Evolutionary conservation across 2,797 vertebrate species (phyloP).

Genomic region (Oreochromis mossambicus): DNA sequence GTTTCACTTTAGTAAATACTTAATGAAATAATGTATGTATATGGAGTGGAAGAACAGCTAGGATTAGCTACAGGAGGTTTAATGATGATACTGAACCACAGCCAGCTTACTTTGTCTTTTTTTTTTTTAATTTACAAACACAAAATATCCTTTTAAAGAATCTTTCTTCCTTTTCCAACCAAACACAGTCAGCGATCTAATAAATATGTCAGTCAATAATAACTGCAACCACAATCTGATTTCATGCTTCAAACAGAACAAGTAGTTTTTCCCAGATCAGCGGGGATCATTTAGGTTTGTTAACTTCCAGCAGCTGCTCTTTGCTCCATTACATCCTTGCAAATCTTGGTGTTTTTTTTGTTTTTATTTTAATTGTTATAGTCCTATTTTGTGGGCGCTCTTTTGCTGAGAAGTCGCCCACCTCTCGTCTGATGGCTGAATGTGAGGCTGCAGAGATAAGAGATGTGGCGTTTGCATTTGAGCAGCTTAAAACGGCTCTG

Average conservation of each 20-base stretch:
- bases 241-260: background rate
- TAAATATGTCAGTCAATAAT: background rate
- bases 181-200: background rate
- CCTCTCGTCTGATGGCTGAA: background rate
- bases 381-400: background rate
- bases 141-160: background rate
- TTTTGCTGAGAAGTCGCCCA: background rate
- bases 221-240: background rate
- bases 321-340: no score
- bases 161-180: background rate
- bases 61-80: background rate
- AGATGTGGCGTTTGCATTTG: background rate
- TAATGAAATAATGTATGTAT: background rate
- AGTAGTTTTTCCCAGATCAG: background rate
- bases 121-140: background rate
- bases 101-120: background rate
- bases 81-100: background rate
- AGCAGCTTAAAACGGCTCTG: background rate
- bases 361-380: background rate
- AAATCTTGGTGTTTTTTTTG: background rate
- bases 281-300: background rate
- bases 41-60: background rate
- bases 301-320: background rate
- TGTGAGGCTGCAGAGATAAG: background rate
- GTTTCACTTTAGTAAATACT: background rate